These are phyloP conservation scores for Entelurus aequoreus DNA, from an alignment of 2,113 vertebrate species.

Conservation along the genomic window DNA sequence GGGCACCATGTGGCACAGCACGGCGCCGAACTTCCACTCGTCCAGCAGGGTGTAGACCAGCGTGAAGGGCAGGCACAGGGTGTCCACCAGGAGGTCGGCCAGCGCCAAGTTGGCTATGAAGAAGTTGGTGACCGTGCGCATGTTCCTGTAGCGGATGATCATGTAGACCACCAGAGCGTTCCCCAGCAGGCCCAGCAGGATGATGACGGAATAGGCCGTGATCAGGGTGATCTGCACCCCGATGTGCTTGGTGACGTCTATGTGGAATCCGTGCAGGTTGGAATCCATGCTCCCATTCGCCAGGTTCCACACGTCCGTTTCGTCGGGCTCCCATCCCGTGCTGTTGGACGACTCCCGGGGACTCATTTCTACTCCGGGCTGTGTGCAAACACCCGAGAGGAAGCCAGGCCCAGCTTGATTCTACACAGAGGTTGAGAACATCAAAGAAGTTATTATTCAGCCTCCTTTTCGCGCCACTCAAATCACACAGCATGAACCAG, in stretches of 20 bases:
- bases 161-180: slow-evolving; percentile 86
- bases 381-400: slow-evolving; percentile 30
- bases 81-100: slow-evolving; percentile 87
- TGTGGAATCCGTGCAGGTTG: slow-evolving; percentile 67
- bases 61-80: slow-evolving; percentile 86
- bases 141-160: slow-evolving; percentile 84
- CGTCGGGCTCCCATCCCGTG: slow-evolving; percentile 56
- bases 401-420: neutral
- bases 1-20: slow-evolving; percentile 85
- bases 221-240: slow-evolving; percentile 83
- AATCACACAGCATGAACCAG: neutral
- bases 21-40: slow-evolving; percentile 87
- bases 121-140: slow-evolving; percentile 90
- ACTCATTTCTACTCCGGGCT: slow-evolving; percentile 64
- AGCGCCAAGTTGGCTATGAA: slow-evolving; percentile 90
- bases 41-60: slow-evolving; percentile 84
- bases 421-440: slow-evolving; percentile 1
- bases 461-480: neutral
- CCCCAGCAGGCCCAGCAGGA: slow-evolving; percentile 82
- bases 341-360: slow-evolving; percentile 71
- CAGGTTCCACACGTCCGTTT: slow-evolving; percentile 37
- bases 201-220: slow-evolving; percentile 83
- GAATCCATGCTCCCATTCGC: slow-evolving; percentile 61
- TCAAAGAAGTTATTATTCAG: neutral
- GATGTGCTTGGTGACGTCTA: slow-evolving; percentile 83